These are phyloP conservation scores for Epinephelus cyanopodus DNA, from an alignment of 2,113 vertebrate genomes.

Conservation along the genomic window DNA sequence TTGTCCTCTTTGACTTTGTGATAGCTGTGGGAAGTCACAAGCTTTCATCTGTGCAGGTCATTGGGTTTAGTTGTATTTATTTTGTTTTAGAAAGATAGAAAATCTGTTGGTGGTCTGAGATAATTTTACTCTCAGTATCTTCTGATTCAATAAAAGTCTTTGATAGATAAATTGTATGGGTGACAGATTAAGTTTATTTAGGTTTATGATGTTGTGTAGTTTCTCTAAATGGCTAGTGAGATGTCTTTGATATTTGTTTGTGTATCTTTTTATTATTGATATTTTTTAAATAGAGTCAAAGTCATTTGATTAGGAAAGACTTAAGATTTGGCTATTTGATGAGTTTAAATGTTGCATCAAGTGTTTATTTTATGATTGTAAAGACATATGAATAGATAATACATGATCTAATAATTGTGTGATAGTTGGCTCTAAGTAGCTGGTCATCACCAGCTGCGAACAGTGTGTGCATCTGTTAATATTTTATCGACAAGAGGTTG, in stretches of 20 bases:
- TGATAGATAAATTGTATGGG: too few relatives aligned
- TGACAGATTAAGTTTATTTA: too few relatives aligned
- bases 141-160: background rate
- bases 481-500: background rate
- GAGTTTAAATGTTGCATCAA: background rate
- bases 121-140: background rate
- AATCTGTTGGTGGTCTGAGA: background rate
- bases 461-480: background rate
- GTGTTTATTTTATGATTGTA: background rate
- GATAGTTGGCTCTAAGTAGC: background rate
- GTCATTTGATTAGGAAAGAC: background rate
- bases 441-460: accelerated
- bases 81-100: background rate
- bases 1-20: background rate
- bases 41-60: background rate
- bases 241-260: too few relatives aligned
- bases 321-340: background rate
- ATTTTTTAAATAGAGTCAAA: too few relatives aligned
- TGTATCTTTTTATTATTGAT: too few relatives aligned
- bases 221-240: background rate
- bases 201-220: background rate
- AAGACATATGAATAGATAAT: background rate
- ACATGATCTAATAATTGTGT: background rate
- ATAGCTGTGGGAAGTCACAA: background rate
- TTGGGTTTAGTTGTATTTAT: background rate